Base-by-base conservation (phyloP, 2,797 vertebrate species). In the Luscinia megarhynchos region DNA sequence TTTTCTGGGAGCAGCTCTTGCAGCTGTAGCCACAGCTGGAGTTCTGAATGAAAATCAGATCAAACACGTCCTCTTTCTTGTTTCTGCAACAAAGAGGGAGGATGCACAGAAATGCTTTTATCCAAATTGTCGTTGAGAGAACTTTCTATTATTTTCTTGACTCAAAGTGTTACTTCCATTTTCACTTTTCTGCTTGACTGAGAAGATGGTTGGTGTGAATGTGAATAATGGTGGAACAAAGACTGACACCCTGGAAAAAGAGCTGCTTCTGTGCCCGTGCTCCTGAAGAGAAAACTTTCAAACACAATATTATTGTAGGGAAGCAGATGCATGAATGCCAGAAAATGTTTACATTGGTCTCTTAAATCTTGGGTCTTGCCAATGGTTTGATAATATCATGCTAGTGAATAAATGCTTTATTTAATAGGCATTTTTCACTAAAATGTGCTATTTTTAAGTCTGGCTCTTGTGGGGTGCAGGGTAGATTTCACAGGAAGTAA, bases 111-210 rank as follows among this genome's bases (percentile, higher is more conserved):
- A 91, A 90, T n/a, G 87, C 72, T 87, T 94, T 94, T 82, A 91
- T 67, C 90, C 32, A 66, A 61, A 76, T 70, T 40, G n/a, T 46
- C 45, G 5, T 51, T 79, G 80, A 34, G 55, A 70, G 48, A 11
- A 3, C 30, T 53, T 64, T 16, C 5, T 64, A 8, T 69, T 67
- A 3, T 91, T 89, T 78, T 67, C 67, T 67, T 93, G 66, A 9
- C 94, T 90, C 11, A 10, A 94, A 64, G 83, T 32, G 93, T 40
- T 80, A 45, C 74, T 94, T 97, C 91, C 95, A 96, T 97, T 97
- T 91, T 90, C 95, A 84, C 93, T 93, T 96, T 96, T 94, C 89
- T 74, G 77, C 91, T 83, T 94, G 90, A 81, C 59, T 84, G 91
- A 87, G 82, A 54, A 62, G 27, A 50, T 0, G 14, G 15, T 16